A percentile compares a stretch with the other conserved stretches of the same genome.
Conservation (phyloP, 2,797 vertebrate genomes). For the Rhabdophis nuchalis region DNA sequence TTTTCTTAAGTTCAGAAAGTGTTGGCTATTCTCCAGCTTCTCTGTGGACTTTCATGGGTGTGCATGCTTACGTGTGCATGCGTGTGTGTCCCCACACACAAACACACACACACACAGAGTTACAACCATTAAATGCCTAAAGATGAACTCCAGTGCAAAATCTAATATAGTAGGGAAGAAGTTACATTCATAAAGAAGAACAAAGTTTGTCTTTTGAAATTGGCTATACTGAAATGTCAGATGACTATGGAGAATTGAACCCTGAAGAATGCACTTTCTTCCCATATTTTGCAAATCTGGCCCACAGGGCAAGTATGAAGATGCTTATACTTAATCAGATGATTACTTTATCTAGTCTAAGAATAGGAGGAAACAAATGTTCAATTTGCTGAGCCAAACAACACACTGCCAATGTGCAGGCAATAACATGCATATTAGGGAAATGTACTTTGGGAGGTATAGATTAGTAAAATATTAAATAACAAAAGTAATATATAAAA, state of each 20-base stretch:
- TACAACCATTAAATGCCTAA: neutral
- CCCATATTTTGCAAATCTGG: neutral
- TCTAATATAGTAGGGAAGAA: neutral
- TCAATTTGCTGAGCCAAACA: no score
- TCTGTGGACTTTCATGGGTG: neutral
- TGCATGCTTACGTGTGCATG: accelerated
- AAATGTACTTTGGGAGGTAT: neutral
- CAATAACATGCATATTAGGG: neutral
- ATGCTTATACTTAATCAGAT: neutral
- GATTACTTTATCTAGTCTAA: neutral
- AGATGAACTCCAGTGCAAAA: neutral
- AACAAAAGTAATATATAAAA: neutral
- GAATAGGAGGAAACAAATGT: neutral
- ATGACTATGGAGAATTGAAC: neutral
- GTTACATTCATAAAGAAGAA: neutral
- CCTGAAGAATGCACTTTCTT: neutral
- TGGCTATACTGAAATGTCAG: neutral
- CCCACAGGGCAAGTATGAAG: no score
- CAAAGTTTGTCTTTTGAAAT: neutral
- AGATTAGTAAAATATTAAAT: neutral
- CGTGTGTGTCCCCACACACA: no score
- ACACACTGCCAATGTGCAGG: neutral
- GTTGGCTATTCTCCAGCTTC: neutral
- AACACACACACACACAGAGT: neutral
- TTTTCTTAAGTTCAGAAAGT: neutral